Base-by-base conservation (phyloP, 2,888 invertebrate species). In the Charanyca ferruginea region DNA sequence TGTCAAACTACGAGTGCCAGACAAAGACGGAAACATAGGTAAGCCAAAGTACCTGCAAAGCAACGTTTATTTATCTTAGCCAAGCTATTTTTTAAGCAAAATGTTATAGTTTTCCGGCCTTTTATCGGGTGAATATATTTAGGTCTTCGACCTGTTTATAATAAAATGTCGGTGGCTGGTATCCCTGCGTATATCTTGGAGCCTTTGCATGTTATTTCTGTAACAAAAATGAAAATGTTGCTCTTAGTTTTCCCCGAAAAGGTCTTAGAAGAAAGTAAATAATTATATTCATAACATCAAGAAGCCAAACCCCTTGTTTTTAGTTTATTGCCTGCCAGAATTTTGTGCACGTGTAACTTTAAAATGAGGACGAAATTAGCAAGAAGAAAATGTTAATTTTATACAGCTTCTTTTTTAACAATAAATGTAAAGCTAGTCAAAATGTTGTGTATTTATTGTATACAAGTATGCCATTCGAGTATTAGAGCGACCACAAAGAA, bases 201-300 rank as follows among this genome's bases (percentile, higher is more conserved):
- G 22, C 5, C 13, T 59, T 65, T 25, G 38, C 8, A 25, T 69
- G 48, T 28, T 22, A 28, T 16, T 63, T 49, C 18, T 49, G 38
- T 22, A 18, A 28, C 25, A 28, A 28, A 71, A 72, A 66, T 72
- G 38, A 13, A 23, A 60, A 61, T 65, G 38, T 38, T 16, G 7
- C 38, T 9, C 38, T 38, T 38, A 32, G 18, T 47, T 61, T 59
- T 45, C 22, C 28, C 4, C 4, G 5, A 35, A 61, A 72, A 20
- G 11, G 11, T 28, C 45, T 72, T 47, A 22, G 16, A 8, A 16
- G 25, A 38, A 28, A 16, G 9, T 18, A 61, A 71, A 71, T 60
- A 45, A 65, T 71, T 60, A 45, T 60, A 45, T 71, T 71, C 61
- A 59, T 28, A 70, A 71, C 20, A 18, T 70, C 25, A 57, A 16